Percentiles rank a stretch among this genome's conserved stretches.
These are phyloP conservation scores for Watsonalla cultraria DNA, from an alignment of 2,888 invertebrate genomes.

Conservation along the genomic window DNA sequence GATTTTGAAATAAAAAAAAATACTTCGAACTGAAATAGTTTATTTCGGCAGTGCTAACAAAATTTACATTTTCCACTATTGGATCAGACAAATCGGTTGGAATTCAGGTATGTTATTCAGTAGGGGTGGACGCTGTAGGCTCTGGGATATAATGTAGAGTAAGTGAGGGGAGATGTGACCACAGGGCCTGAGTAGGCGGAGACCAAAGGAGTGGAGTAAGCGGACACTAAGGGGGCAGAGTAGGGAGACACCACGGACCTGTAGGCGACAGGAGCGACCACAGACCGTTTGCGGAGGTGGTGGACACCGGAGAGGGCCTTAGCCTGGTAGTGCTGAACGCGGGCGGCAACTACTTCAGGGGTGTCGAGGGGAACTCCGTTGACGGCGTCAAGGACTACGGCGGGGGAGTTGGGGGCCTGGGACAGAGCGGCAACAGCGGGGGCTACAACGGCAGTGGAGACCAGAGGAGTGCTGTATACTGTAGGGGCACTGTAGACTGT, in stretches of 20 bases:
- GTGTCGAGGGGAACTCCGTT: constrained; percentile 71
- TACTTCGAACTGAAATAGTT: constrained; percentile 16
- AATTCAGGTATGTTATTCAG: constrained; percentile 23
- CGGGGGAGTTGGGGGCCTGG: constrained; percentile 62
- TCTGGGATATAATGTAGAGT: constrained; percentile 38
- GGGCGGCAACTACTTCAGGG: constrained; percentile 70
- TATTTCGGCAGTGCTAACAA: constrained; percentile 39
- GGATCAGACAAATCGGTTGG: constrained; percentile 14
- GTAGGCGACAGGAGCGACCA: constrained; percentile 41
- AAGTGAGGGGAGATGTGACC: constrained; percentile 20
- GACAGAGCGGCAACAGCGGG: constrained; percentile 30
- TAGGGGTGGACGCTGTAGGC: constrained; percentile 58
- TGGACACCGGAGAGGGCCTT: constrained; percentile 62
- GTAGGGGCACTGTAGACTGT: constrained; percentile 23
- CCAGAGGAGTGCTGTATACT: constrained; percentile 25
- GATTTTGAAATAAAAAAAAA: neutral
- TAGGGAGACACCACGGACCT: constrained; percentile 45
- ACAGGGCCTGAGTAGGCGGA: constrained; percentile 35
- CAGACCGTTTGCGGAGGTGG: constrained; percentile 60
- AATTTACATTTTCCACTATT: constrained; percentile 10
- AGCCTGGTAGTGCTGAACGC: constrained; percentile 65
- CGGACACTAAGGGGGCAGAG: constrained; percentile 29
- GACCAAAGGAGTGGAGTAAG: neutral
- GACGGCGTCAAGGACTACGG: constrained; percentile 62
- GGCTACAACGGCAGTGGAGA: constrained; percentile 22